Evolutionary conservation across 2,797 vertebrate genomes (phyloP), one percentile per base, ranked within the genome.

Genomic region (Tangara arthus): DNA sequence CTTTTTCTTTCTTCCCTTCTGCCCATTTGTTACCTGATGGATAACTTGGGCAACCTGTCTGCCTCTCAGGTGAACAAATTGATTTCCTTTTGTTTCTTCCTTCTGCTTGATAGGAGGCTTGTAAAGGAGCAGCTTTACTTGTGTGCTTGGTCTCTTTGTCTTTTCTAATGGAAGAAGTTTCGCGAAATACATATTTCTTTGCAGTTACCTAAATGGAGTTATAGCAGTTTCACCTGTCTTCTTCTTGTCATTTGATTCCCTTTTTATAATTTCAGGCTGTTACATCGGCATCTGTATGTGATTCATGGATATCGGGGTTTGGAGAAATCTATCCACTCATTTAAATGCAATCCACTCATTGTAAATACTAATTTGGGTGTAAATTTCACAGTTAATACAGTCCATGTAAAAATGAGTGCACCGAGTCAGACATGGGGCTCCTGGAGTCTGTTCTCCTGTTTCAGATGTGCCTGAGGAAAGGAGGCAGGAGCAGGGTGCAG

Each of bases 241-340:
- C 76, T 87, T 90, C 66, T 64, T 95, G 87, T 86, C 64, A 65
- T 83, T 96, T 86, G 82, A 61, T 82, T 95, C 68, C n/a, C 76
- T 88, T 80, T 95, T 83, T 94, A 32, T 95, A 82, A 86, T 84
- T 82, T 80, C 35, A 86, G 82, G 79, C 86, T 80, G 47, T 95
- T 96, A 91, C 91, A 91, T 96, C 90, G 95, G 69, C 80, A 87
- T 71, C 66, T 91, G 37, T 57, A 60, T 66, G 63, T 96, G 89
- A 94, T 95, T 96, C 89, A 85, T 81, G 83, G 89, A 71, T 93
- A 79, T 90, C 87, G 55, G 60, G 21, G 32, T 82, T 92, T 94
- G 91, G 57, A 94, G 80, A 89, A 56, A 73, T 39, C 42, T 13
- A 3, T 92, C 42, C 0, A 4, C 57, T 89, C 9, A 1, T 55